These are phyloP conservation scores for Anser cygnoides DNA, from an alignment of 2,113 vertebrate species.

Conservation along the genomic window DNA sequence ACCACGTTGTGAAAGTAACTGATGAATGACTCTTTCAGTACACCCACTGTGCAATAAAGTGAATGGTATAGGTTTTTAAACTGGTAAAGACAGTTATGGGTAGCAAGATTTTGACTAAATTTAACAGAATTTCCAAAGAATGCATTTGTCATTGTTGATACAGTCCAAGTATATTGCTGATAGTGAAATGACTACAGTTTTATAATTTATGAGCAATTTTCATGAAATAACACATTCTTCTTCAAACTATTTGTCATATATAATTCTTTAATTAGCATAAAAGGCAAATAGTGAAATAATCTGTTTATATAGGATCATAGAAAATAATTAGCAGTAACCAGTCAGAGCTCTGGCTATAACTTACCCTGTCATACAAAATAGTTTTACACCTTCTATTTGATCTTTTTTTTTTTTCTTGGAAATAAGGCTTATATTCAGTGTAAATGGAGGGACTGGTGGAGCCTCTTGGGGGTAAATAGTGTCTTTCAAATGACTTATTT, in stretches of 20 bases:
- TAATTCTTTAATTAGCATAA: background rate
- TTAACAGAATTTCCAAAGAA: background rate
- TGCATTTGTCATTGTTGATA: background rate
- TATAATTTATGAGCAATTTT: background rate
- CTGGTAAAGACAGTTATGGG: background rate
- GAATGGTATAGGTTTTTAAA: background rate
- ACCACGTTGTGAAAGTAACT: background rate
- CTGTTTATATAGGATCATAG: background rate
- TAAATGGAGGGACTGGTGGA: background rate
- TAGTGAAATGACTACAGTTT: background rate
- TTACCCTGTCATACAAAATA: background rate
- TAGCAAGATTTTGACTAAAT: background rate
- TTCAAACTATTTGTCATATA: background rate
- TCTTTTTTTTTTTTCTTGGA: background rate
- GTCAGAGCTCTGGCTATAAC: background rate
- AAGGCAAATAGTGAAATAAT: background rate
- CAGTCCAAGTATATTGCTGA: background rate
- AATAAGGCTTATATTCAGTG: background rate
- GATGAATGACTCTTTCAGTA: background rate
- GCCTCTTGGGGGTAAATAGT: background rate
- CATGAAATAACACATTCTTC: background rate
- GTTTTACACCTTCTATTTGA: background rate
- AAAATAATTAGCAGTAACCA: background rate
- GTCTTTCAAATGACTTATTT: background rate
- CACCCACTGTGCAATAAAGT: background rate